Percentiles rank a stretch among this genome's conserved stretches.
Evolutionary conservation across 2,888 invertebrate genomes (phyloP).

Genomic region (Machimus atricapillus): DNA sequence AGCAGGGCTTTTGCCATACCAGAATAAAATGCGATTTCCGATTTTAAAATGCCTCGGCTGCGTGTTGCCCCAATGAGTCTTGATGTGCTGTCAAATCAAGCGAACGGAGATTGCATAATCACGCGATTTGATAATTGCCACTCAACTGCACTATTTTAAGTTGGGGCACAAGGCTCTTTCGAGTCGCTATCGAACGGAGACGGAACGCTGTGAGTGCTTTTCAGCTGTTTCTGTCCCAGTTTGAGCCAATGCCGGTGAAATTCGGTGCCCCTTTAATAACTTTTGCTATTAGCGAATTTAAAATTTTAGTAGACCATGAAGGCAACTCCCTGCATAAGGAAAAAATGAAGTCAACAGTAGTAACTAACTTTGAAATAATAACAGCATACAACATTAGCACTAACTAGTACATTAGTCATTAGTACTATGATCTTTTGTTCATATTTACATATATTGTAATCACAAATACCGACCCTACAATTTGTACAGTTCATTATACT

Average conservation of each 20-base stretch:
- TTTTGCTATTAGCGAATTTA: too few species aligned
- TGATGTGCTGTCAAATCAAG: constrained; percentile 39
- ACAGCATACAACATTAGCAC: too few species aligned
- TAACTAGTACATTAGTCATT: too few species aligned
- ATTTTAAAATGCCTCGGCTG: constrained; percentile 9
- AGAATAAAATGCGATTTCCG: constrained; percentile 30
- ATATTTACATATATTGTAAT: too few species aligned
- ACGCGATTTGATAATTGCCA: constrained; percentile 40
- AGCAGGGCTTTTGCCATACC: not conserved
- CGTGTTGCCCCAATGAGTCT: constrained; percentile 33
- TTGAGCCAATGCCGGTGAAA: not conserved
- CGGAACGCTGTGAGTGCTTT: not conserved
- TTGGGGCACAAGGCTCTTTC: constrained; percentile 17
- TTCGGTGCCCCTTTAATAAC: not conserved
- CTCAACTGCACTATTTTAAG: constrained; percentile 38
- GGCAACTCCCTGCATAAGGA: too few species aligned
- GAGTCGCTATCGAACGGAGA: not conserved
- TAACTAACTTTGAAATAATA: too few species aligned
- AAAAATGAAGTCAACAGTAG: too few species aligned
- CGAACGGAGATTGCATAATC: constrained; percentile 39
- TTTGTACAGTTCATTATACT: too few species aligned
- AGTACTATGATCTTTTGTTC: too few species aligned
- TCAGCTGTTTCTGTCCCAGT: not conserved
- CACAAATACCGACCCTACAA: too few species aligned
- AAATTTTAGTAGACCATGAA: too few species aligned